A percentile compares a stretch with the other conserved stretches of the same genome.
Conservation (phyloP, 2,113 vertebrate genomes). For the Ailurus styani region DNA sequence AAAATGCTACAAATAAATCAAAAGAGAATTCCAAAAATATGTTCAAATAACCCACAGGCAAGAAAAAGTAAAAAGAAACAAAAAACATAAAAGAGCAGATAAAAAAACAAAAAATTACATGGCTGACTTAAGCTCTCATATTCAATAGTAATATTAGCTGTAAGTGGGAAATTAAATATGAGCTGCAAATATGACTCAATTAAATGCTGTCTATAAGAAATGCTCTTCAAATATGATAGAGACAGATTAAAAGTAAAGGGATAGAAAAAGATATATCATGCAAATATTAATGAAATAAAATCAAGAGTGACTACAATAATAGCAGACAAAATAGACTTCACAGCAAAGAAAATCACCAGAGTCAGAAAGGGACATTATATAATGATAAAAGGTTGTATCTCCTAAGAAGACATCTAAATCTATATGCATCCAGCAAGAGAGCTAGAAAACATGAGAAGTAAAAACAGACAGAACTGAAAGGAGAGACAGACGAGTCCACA, state of each 20-base stretch:
- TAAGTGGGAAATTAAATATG: neutral
- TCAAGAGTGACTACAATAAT: neutral
- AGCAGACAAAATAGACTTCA: neutral
- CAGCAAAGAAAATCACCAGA: neutral
- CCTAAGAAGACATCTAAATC: neutral
- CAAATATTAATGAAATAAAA: neutral
- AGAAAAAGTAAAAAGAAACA: neutral
- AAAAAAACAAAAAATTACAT: neutral
- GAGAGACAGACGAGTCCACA: neutral
- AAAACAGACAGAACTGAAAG: neutral
- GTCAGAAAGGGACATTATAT: neutral
- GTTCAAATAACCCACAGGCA: neutral
- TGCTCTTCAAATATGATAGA: neutral
- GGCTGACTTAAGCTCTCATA: neutral
- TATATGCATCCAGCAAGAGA: neutral
- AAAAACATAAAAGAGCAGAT: neutral
- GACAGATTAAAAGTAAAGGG: neutral
- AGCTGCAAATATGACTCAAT: neutral
- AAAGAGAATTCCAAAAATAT: neutral
- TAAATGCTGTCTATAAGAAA: neutral
- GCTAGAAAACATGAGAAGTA: neutral
- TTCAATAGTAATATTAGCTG: neutral
- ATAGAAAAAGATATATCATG: neutral
- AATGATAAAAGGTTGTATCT: neutral
- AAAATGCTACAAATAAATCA: neutral